Percentiles rank a stretch among this genome's conserved stretches.
phyloP scores from a whole-genome alignment of 2,113 vertebrate species.

The Tragelaphus buxtoni region DNA sequence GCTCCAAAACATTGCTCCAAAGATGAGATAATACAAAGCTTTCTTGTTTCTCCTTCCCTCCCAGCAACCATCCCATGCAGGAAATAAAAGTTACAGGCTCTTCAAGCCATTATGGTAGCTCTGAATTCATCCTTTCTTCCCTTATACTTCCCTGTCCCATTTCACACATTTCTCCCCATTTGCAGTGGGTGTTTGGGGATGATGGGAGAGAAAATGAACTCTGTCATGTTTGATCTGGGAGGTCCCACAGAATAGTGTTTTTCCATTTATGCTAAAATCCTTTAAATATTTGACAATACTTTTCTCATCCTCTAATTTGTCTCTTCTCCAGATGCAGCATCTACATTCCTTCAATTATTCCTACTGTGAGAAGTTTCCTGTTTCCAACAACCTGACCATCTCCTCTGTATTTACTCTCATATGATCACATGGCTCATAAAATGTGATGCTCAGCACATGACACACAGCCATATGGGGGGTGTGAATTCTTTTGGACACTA shows the following conservation, averaged over 20 bases:
- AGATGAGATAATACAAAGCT: background rate
- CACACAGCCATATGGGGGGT: background rate
- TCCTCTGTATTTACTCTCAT: background rate
- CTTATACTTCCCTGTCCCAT: background rate
- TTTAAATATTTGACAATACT: background rate
- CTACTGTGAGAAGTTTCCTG: background rate
- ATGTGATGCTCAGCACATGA: background rate
- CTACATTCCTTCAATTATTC: background rate
- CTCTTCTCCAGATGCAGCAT: background rate
- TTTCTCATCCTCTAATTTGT: background rate
- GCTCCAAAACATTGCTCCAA: background rate
- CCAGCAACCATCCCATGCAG: background rate
- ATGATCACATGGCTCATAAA: background rate
- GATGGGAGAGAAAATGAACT: background rate
- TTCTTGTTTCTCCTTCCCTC: background rate
- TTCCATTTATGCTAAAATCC: background rate
- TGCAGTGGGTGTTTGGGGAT: background rate
- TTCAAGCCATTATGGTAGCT: background rate
- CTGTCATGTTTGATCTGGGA: background rate
- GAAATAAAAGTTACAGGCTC: background rate
- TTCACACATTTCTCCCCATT: background rate
- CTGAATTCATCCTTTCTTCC: background rate
- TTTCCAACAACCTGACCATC: background rate
- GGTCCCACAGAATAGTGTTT: background rate
- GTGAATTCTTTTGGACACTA: background rate